Base-by-base conservation (phyloP, 92 coral and sea anemone species). In the Chrysogorgia sp. region DNA sequence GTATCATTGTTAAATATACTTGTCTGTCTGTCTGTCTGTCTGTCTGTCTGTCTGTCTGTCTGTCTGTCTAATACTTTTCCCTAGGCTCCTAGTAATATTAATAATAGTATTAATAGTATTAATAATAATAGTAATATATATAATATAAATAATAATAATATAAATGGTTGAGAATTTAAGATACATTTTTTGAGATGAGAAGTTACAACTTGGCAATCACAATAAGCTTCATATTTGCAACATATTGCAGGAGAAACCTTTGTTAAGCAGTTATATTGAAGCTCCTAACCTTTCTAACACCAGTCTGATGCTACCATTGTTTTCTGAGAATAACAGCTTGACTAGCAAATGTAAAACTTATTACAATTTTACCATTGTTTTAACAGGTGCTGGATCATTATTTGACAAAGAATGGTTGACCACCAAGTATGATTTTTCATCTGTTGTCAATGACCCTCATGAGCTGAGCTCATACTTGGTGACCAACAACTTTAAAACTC, bases 341-440 rank as follows among this genome's bases (percentile, higher is more conserved):
- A 2, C 25, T 15, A 7, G 30, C 34, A 59, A 15, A 2, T 19
- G 29, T 13, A 21, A 35, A 8, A 12, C n/a, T 28, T 64, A 34
- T 33, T 25, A 20, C 25, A 0, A 12, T 28, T 35, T 76, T 30
- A 59, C 29, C 22, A 3, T 63, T 9, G 43, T 67, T 76, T 67
- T n/a, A n/a, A 28, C 64, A 91, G 99, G 83, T 81, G 81, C 90
- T 10, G 83, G 52, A 43, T 81, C 84, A 34, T 76, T 89, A 53
- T 71, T 90, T 74, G 91, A 87, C 50, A 50, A 77, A 35, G 91
- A 88, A 59, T 96, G 99, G 99, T 85, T 96, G 90, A 96, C 97
- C n/a, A 87, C 92, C 34, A 96, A 89, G 88, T 68, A 91, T 49
- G 92, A 96, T 67, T 89, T 96, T 55, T 45, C 34, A 53, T 67